These are phyloP conservation scores for Leptopilina clavipes DNA, from an alignment of 1,140 invertebrate species.

Conservation along the genomic window DNA sequence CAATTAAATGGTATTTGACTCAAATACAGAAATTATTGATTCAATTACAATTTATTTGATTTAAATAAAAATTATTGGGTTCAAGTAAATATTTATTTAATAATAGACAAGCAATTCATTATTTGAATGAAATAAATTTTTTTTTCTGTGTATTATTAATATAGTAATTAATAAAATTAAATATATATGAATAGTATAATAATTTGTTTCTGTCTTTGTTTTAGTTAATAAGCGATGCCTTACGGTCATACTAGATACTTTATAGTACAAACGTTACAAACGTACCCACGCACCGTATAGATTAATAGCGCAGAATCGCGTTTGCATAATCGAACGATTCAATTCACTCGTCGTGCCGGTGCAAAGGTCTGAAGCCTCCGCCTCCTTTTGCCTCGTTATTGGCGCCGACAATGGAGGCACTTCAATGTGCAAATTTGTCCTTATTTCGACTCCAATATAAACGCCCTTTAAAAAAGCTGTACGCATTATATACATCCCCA, in stretches of 20 bases:
- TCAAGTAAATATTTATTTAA: too few species aligned
- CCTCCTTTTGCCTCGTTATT: constrained; percentile 6
- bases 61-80: too few species aligned
- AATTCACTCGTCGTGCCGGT: constrained; percentile 54
- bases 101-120: too few species aligned
- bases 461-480: neutral
- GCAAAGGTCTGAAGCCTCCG: constrained; percentile 36
- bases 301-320: constrained; percentile 55
- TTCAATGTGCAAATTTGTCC: constrained; percentile 42
- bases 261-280: constrained; percentile 9
- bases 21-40: too few species aligned
- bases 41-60: too few species aligned
- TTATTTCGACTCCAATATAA: constrained; percentile 39
- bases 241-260: neutral
- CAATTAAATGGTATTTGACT: too few species aligned
- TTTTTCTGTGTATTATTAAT: too few species aligned
- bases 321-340: constrained; percentile 68
- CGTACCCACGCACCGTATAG: constrained; percentile 33
- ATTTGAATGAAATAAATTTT: neutral
- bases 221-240: neutral
- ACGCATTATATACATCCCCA: too few species aligned
- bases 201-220: neutral
- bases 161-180: too few species aligned
- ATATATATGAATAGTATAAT: too few species aligned
- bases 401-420: constrained; percentile 40